Conservation (phyloP, 1,140 invertebrate species). For the Solen grandis region DNA sequence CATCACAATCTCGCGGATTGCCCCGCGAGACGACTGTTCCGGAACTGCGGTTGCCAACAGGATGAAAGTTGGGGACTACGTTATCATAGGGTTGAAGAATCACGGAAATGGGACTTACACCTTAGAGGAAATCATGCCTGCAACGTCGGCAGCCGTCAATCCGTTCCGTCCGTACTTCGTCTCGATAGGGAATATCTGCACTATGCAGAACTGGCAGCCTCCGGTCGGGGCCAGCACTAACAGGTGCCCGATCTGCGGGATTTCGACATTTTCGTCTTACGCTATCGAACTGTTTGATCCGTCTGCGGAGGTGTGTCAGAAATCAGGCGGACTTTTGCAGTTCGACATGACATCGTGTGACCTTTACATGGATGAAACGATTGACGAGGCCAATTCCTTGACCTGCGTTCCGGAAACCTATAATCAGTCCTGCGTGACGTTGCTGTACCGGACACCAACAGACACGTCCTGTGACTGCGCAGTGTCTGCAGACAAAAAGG, state of each 20-base stretch:
- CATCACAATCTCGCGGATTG: conserved; percentile 8
- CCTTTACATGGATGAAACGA: conserved; percentile 28
- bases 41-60: conserved; percentile 9
- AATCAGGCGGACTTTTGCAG: not conserved
- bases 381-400: not conserved
- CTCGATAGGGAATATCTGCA: conserved; percentile 19
- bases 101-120: not conserved
- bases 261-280: not conserved
- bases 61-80: conserved; percentile 37
- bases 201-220: conserved; percentile 22
- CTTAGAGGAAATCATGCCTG: conserved; percentile 10
- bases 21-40: conserved; percentile 37
- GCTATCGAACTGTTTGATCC: not conserved
- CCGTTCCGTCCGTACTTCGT: conserved; percentile 25
- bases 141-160: conserved; percentile 17
- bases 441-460: not conserved
- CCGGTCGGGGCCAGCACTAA: conserved; percentile 19
- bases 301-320: not conserved
- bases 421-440: not conserved
- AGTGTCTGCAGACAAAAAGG: not conserved
- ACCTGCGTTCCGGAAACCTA: conserved; percentile 30
- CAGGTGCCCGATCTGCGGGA: conserved; percentile 42
- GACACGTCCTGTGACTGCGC: conserved; percentile 19
- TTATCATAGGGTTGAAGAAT: conserved; percentile 13
- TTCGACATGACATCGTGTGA: conserved; percentile 34